phyloP scores from a whole-genome alignment of 2,888 invertebrate species.

The Oscheius sp. region DNA sequence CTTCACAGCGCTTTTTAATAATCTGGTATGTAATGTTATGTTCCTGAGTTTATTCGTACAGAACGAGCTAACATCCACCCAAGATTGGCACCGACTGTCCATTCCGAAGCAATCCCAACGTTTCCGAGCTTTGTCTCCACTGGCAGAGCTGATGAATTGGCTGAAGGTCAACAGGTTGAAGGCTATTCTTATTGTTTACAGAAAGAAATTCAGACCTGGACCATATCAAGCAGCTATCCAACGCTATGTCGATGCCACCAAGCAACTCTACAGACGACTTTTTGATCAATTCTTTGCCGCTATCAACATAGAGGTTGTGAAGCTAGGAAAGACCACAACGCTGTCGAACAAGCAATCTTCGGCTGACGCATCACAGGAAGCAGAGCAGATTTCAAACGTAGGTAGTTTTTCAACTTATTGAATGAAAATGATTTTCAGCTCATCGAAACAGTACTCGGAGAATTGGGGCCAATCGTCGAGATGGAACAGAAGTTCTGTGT shows the following conservation, averaged over 20 bases:
- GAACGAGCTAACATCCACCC: constrained; percentile 59
- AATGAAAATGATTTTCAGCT: constrained; percentile 75
- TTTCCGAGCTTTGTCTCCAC: constrained; percentile 85
- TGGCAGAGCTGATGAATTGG: constrained; percentile 68
- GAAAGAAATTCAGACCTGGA: constrained; percentile 80
- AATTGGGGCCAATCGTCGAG: constrained; percentile 89
- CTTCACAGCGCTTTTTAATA: constrained; percentile 92
- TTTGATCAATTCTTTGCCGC: constrained; percentile 61
- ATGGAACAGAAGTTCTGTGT: constrained; percentile 95
- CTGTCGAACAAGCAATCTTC: constrained; percentile 5
- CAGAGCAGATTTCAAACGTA: constrained; percentile 22
- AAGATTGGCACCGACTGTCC: constrained; percentile 76
- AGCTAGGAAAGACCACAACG: constrained; percentile 24
- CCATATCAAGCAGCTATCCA: constrained; percentile 52
- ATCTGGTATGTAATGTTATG: constrained; percentile 79
- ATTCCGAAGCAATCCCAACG: constrained; percentile 84
- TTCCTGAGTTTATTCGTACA: constrained; percentile 38
- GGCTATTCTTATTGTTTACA: neutral
- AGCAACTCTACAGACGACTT: constrained; percentile 61
- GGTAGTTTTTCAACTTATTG: neutral
- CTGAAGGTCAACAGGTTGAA: constrained; percentile 45
- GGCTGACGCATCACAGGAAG: constrained; percentile 8
- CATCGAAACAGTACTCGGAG: constrained; percentile 86
- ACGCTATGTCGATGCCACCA: constrained; percentile 65
- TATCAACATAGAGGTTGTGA: constrained; percentile 49